Conservation (phyloP, 2,113 vertebrate genomes). For the Alectura lathami region DNA sequence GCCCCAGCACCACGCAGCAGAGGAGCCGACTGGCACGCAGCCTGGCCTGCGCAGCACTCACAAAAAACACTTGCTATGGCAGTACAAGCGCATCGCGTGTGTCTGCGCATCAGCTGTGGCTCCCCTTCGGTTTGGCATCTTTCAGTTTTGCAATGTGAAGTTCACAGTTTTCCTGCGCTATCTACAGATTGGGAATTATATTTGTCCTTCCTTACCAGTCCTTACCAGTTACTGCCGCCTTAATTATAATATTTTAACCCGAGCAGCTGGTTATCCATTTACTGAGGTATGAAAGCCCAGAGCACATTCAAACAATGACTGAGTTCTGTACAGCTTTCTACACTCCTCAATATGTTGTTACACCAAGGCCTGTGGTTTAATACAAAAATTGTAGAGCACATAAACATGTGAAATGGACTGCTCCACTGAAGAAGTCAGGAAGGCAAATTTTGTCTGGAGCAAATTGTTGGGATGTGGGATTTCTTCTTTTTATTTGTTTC, state of each 20-base stretch:
- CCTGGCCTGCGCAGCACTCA: slow-evolving; percentile 27
- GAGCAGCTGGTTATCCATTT: neutral
- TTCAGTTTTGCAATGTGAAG: neutral
- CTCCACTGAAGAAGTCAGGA: neutral
- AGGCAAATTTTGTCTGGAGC: neutral
- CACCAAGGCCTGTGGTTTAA: neutral
- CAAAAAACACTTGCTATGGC: neutral
- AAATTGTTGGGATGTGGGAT: neutral
- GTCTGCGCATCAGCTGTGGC: neutral
- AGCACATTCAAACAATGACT: neutral
- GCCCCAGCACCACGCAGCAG: neutral
- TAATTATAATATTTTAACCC: neutral
- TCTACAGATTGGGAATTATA: neutral
- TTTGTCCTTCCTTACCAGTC: neutral
- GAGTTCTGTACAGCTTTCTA: neutral
- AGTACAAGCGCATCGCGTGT: neutral
- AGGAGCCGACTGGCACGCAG: slow-evolving; percentile 31
- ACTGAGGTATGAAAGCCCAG: neutral
- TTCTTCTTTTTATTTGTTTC: neutral
- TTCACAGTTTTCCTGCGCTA: neutral
- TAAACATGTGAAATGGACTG: neutral
- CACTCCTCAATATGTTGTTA: neutral
- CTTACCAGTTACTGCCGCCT: neutral
- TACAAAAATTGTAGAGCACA: neutral
- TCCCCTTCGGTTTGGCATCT: neutral